Evolutionary conservation across 2,888 invertebrate species (phyloP), one percentile per base, ranked within the genome.

Genomic region (Heliconius aoede): DNA sequence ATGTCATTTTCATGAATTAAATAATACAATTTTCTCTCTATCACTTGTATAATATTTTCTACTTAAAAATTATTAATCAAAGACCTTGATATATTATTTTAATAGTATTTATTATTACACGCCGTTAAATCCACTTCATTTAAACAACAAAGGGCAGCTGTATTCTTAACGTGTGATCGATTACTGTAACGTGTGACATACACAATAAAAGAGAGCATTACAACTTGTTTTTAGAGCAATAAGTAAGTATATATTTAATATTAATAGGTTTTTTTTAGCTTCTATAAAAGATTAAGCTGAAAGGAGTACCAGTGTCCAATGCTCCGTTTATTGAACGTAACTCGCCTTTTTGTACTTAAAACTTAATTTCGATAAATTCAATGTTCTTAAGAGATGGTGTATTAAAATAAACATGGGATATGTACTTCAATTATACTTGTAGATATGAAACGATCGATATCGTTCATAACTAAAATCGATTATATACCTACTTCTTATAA

Each of bases 81-180:
- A 18, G 32, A 24, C n/a, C 15, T 30, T 60, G 5, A 36, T 40
- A 24, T n/a, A 21, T 46, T 21, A 3, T 21, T n/a, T n/a, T n/a
- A n/a, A n/a, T 40, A 40, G 36, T 46, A 46, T 18, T 21, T 2
- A 32, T 36, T 9, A 55, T 55, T 55, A 8, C 67, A 74, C 74
- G 61, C 51, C 46, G 24, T 61, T 69, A 28, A 61, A 62, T 73
- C 76, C 36, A 51, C 58, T 72, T 58, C 26, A 72, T 72, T 72
- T 64, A 32, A 72, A 68, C 72, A 73, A 72, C 76, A 61, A 55
- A 46, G 28, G 68, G 61, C 68, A 73, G 76, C 67, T 76, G 76
- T 73, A 72, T 72, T 72, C 61, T 73, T 65, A 36, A 40, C 40
- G 18, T 40, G 24, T 74, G 68, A 74, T 74, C 46, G 74, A 74